These are phyloP conservation scores for Linnaemya vulpina DNA, from an alignment of 2,888 invertebrate genomes.

Conservation along the genomic window DNA sequence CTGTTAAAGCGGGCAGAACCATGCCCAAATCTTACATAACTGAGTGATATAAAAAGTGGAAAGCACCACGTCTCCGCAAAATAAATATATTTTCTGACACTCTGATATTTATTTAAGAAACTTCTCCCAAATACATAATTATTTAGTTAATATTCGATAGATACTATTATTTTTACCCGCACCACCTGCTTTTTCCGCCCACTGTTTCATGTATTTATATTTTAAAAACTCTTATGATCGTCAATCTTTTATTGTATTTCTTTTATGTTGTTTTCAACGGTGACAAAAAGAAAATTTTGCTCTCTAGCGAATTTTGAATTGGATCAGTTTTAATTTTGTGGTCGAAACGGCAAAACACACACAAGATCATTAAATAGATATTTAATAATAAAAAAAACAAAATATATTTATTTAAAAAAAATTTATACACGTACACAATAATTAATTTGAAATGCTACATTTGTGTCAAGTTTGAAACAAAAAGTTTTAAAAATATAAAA, in stretches of 20 bases:
- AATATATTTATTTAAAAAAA: constrained; percentile 14
- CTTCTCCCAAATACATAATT: not conserved
- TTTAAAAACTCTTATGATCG: constrained; percentile 44
- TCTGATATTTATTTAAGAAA: not conserved
- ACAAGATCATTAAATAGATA: constrained; percentile 29
- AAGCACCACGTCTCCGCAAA: too few relatives aligned
- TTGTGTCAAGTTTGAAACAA: constrained; percentile 23
- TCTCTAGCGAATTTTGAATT: constrained; percentile 31
- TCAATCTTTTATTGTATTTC: not conserved
- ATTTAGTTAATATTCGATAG: not conserved
- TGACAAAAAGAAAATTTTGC: constrained; percentile 53
- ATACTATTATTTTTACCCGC: not conserved
- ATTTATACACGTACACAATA: not conserved
- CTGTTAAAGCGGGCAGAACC: too few relatives aligned
- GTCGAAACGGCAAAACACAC: constrained; percentile 59
- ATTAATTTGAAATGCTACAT: constrained; percentile 15
- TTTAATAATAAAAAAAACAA: not conserved
- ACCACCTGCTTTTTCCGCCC: not conserved
- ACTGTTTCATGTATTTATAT: constrained; percentile 18
- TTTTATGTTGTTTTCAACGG: constrained; percentile 24
- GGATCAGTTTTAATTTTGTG: constrained; percentile 60
- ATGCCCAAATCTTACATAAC: too few relatives aligned
- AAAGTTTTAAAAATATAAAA: constrained; percentile 10
- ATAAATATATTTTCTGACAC: too few relatives aligned
- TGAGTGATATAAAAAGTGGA: too few relatives aligned